Percentiles rank a stretch among this genome's conserved stretches.
Evolutionary conservation across 2,797 vertebrate species (phyloP).

Genomic region (Hirundo rustica): DNA sequence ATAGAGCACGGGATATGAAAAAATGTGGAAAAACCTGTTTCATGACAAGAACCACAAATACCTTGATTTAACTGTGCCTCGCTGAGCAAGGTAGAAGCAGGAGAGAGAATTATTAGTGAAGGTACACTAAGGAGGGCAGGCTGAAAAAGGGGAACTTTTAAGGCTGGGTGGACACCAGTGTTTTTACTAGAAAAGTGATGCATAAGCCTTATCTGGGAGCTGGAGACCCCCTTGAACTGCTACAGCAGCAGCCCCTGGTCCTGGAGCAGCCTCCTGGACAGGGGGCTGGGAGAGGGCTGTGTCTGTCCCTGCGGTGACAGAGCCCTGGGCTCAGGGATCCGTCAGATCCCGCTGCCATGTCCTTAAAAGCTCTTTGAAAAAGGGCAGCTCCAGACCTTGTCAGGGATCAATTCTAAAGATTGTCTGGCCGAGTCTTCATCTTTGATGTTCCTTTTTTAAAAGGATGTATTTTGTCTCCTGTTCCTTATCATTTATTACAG

Average conservation of each 20-base stretch:
- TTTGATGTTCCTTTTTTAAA: background rate
- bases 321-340: background rate
- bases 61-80: background rate
- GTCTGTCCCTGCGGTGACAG: background rate
- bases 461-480: constrained; percentile 9
- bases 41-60: background rate
- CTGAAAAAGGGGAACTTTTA: background rate
- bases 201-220: background rate
- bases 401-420: background rate
- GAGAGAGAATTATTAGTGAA: background rate
- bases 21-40: constrained; percentile 47
- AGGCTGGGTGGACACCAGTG: background rate
- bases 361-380: constrained; percentile 48
- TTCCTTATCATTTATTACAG: constrained; percentile 25
- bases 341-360: background rate
- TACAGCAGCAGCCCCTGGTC: background rate
- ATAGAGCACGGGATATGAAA: background rate
- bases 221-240: background rate
- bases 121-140: background rate
- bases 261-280: background rate
- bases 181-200: background rate
- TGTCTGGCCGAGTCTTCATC: background rate
- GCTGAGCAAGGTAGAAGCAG: background rate
- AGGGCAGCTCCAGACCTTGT: background rate
- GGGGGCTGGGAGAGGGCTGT: background rate